These are phyloP conservation scores for Julus scanicus DNA, from an alignment of 2,888 invertebrate species.

Conservation along the genomic window DNA sequence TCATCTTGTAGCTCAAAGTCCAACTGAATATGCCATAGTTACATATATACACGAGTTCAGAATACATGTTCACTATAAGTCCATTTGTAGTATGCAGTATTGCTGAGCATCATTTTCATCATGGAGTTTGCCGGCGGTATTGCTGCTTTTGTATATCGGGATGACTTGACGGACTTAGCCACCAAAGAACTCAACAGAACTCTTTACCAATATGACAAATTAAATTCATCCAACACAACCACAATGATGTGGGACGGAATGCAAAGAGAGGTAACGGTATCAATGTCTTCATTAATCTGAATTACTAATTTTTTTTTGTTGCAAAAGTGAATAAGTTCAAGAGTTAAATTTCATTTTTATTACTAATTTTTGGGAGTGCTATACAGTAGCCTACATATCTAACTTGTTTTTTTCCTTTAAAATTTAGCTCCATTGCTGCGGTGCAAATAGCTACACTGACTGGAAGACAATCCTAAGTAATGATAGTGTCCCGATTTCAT, in stretches of 20 bases:
- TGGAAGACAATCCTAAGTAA: not conserved
- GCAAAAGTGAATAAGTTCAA: no score
- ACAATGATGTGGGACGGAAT: slow-evolving; percentile 26
- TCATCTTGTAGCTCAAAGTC: no score
- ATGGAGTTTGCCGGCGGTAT: slow-evolving; percentile 49
- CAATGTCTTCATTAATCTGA: not conserved
- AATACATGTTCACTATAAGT: not conserved
- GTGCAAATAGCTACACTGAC: slow-evolving; percentile 19
- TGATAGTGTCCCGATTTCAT: slow-evolving; percentile 14
- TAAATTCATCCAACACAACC: not conserved
- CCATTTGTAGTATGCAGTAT: slow-evolving; percentile 60
- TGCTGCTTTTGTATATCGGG: slow-evolving; percentile 48
- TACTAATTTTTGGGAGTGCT: not conserved
- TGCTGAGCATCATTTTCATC: slow-evolving; percentile 48
- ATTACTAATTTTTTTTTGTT: no score
- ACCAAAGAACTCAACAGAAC: slow-evolving; percentile 8
- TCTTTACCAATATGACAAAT: not conserved
- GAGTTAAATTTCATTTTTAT: no score
- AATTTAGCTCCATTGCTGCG: slow-evolving; percentile 40
- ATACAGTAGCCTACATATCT: not conserved
- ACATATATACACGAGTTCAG: no score
- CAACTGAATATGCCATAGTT: no score
- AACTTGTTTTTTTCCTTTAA: not conserved
- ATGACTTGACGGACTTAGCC: not conserved
- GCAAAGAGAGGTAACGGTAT: slow-evolving; percentile 51